These are phyloP conservation scores for Paramisgurnus dabryanus DNA, from an alignment of 2,113 vertebrate species.

Conservation along the genomic window DNA sequence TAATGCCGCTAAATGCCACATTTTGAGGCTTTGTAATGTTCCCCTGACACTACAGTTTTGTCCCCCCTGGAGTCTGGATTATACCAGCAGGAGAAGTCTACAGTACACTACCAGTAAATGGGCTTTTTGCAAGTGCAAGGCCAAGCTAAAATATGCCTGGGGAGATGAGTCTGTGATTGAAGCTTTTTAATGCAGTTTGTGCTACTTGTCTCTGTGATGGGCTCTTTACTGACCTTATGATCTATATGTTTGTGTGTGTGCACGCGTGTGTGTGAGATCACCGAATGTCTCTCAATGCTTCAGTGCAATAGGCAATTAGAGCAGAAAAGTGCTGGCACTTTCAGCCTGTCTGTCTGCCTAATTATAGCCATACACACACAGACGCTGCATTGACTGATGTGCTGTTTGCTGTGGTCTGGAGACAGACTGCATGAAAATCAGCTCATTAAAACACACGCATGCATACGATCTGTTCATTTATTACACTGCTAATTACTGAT, in stretches of 20 bases:
- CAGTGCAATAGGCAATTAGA: slow-evolving; percentile 67
- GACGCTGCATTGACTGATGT: slow-evolving; percentile 62
- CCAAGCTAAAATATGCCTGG: not conserved
- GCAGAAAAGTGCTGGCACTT: slow-evolving; percentile 64
- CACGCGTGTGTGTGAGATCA: slow-evolving; percentile 13
- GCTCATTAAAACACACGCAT: slow-evolving; percentile 7
- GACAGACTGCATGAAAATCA: slow-evolving; percentile 6
- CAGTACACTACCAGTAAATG: not conserved
- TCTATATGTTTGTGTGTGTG: not conserved
- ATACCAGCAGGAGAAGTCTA: not conserved
- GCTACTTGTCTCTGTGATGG: slow-evolving; percentile 17
- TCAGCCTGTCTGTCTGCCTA: slow-evolving; percentile 63
- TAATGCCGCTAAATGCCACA: slow-evolving; percentile 8
- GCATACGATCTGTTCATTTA: slow-evolving; percentile 6
- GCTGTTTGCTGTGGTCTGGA: slow-evolving; percentile 14
- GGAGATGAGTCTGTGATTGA: slow-evolving; percentile 10
- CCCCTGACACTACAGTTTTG: not conserved
- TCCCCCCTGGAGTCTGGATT: not conserved
- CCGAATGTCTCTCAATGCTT: slow-evolving; percentile 50
- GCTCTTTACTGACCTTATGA: not conserved
- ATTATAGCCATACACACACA: slow-evolving; percentile 61
- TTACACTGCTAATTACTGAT: not conserved
- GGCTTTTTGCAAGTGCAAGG: not conserved
- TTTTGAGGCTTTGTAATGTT: slow-evolving; percentile 1
- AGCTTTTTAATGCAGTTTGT: slow-evolving; percentile 21